Evolutionary conservation across 2,888 invertebrate species (phyloP), one percentile per base, ranked within the genome.

Genomic region (Drosophila putrida): DNA sequence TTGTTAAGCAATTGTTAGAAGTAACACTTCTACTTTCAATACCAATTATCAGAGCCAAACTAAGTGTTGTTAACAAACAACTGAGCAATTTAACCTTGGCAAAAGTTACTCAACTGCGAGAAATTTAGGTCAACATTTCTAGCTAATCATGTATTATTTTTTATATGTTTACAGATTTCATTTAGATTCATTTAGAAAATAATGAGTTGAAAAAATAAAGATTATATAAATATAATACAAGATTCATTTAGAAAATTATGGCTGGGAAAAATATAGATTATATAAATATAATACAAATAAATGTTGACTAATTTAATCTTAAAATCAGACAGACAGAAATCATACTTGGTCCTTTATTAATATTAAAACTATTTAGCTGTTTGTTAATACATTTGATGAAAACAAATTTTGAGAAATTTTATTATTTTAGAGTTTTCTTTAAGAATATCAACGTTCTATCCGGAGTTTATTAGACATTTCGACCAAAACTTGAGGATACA

Each of bases 21-120:
- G 2, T 69, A 25, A 38, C 60, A 64, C 53, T 51, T 64, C n/a
- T 13, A 4, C 13, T 54, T 58, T 61, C 76, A 75, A 65, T 69
- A 47, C 0, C 58, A 79, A 59, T 79, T 79, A 59, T n/a, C 51
- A 59, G 5, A 6, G 10, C 6, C 3, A n/a, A 41, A 8, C 43
- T 67, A 75, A 75, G 49, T 61, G 65, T 28, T 31, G 20, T n/a
- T 35, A 44, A 46, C 20, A 6, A 43, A 4, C 39, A 39, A 27
- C 11, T 15, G 4, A 51, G 4, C 25, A 15, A 11, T 11, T 25
- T 31, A 13, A 10, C 6, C 8, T 4, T 41, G 1, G 36, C 31
- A 38, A 36, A 36, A 13, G 11, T 35, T 33, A 10, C 13, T 4
- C 10, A 13, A 55, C 20, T 35, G 4, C 15, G 47, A 1, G 13